phyloP scores from a whole-genome alignment of 2,888 invertebrate species.

The Sclerodermus sp. region DNA sequence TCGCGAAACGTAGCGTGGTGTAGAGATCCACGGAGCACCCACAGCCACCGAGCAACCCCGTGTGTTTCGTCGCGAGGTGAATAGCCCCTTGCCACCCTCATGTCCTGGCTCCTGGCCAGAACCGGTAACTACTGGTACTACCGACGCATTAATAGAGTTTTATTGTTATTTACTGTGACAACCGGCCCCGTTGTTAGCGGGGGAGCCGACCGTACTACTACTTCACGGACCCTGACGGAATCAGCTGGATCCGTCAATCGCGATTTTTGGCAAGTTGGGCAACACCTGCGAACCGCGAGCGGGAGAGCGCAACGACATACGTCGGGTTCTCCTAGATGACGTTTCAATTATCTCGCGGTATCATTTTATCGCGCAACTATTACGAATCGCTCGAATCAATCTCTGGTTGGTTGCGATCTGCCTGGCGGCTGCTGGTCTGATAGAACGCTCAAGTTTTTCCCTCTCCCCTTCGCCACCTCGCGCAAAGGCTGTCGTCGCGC shows the following conservation, averaged over 20 bases:
- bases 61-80: constrained; percentile 42
- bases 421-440: too few species aligned
- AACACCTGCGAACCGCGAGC: background rate
- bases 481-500: too few species aligned
- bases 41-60: constrained; percentile 11
- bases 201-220: background rate
- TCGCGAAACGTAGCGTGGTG: too few species aligned
- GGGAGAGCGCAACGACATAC: too few species aligned
- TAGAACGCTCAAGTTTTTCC: too few species aligned
- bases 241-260: constrained; percentile 10
- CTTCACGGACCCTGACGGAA: constrained; percentile 16
- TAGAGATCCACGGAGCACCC: too few species aligned
- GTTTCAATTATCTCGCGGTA: background rate
- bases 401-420: too few species aligned
- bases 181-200: constrained; percentile 32
- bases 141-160: constrained; percentile 54
- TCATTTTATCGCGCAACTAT: background rate
- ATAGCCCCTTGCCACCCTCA: constrained; percentile 36
- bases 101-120: constrained; percentile 46
- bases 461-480: too few species aligned
- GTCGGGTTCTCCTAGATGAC: too few species aligned
- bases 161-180: constrained; percentile 56
- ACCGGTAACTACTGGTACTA: constrained; percentile 46
- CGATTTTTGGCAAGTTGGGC: too few species aligned
- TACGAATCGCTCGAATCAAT: too few species aligned